A percentile compares a stretch with the other conserved stretches of the same genome.
Evolutionary conservation across 2,113 vertebrate genomes (phyloP).

Genomic region (Caranx melampygus): DNA sequence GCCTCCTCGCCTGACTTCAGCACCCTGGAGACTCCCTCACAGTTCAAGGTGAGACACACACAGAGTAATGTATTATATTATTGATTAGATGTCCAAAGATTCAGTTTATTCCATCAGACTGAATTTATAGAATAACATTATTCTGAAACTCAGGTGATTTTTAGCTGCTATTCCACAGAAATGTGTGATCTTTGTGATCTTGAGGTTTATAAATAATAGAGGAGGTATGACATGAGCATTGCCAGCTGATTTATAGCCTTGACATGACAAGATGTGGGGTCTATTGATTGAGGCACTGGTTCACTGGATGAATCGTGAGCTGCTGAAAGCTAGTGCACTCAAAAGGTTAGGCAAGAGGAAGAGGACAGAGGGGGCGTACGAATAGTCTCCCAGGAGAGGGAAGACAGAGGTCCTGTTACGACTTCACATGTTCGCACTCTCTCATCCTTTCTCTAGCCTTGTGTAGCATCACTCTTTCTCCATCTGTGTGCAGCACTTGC

Average conservation of each 20-base stretch:
- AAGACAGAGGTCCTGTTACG: conserved; percentile 28
- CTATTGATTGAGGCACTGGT: conserved; percentile 62
- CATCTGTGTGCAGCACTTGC: conserved; percentile 28
- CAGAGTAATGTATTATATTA: not conserved
- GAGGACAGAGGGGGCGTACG: conserved; percentile 18
- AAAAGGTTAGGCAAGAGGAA: conserved; percentile 39
- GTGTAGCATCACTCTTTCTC: conserved; percentile 16
- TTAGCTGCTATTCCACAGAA: conserved; percentile 2
- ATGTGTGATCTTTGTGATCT: conserved; percentile 28
- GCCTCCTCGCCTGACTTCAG: conserved; percentile 92
- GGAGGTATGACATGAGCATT: conserved; percentile 34
- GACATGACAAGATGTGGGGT: conserved; percentile 56
- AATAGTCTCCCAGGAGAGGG: conserved; percentile 37
- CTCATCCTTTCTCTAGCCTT: conserved; percentile 34
- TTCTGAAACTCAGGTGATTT: conserved; percentile 12
- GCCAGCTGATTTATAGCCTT: conserved; percentile 54
- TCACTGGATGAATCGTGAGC: conserved; percentile 54
- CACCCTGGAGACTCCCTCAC: conserved; percentile 90
- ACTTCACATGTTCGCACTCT: conserved; percentile 63
- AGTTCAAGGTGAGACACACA: conserved; percentile 88
- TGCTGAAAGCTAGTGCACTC: conserved; percentile 56
- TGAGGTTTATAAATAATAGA: conserved; percentile 59
- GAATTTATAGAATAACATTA: not conserved
- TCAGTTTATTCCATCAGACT: not conserved
- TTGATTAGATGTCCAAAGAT: conserved; percentile 33